Base-by-base conservation (phyloP, 1,140 invertebrate genomes). In the Cherax destructor region DNA sequence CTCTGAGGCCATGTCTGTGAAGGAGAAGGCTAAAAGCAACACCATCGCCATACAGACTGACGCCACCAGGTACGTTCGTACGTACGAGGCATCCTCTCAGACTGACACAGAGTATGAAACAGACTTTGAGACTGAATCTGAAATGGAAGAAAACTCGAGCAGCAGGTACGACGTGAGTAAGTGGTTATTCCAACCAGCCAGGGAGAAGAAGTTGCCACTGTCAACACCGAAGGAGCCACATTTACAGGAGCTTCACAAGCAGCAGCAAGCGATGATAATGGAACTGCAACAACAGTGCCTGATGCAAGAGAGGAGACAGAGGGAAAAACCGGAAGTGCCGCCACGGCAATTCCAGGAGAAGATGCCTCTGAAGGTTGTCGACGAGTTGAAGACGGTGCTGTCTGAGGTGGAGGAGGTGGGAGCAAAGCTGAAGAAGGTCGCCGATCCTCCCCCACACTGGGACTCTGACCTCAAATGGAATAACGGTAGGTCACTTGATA, bases 301-400 rank as follows among this genome's bases (percentile, higher is more conserved):
- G 4, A 91, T 85, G 89, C 89, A 91, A 5, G 81, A 80, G 89
- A 41, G 72, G 30, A 83, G 72, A 52, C 21, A 84, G 61, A 88
- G 84, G 50, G 81, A 83, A 11, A 83, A 78, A 3, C 76, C 83
- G n/a, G 77, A 74, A 21, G 88, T 77, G 18, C 91, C 91, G 16
- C 91, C 91, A 0, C 77, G 87, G 5, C 91, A 91, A 9, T 91
- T 88, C 79, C 91, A 93, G 59, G 83, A 93, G 30, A 93, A 92
- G 59, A 93, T 93, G 92, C 92, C 92, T 24, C 41, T 93, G 74
- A 81, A 88, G 59, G 92, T 93, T 16, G 91, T 93, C 83, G 79
- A 89, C 3, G 92, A 93, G 83, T 59, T 93, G 77, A 93, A 93
- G 79, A 88, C 77, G 16, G 76, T 93, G 11, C 65, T 93, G 21